Percentiles rank a stretch among this genome's conserved stretches.
These are phyloP conservation scores for Embiotoca jacksoni DNA, from an alignment of 2,113 vertebrate genomes.

Conservation along the genomic window DNA sequence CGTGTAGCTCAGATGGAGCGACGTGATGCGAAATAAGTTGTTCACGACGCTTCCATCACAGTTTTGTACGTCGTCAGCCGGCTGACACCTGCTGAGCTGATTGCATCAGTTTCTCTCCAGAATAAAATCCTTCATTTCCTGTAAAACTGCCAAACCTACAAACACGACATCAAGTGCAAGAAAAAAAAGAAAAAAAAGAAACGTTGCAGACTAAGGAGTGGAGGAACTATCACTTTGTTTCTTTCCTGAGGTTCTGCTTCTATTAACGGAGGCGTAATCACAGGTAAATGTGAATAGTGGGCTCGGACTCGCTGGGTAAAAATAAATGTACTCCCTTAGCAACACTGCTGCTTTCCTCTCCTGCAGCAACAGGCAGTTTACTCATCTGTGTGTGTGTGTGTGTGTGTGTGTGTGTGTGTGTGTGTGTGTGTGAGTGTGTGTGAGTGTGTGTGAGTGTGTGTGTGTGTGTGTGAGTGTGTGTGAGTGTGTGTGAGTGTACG, in stretches of 20 bases:
- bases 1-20: too few relatives aligned
- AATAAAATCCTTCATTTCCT: too few relatives aligned
- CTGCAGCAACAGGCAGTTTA: slow-evolving; percentile 69
- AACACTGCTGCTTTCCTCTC: slow-evolving; percentile 44
- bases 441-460: slow-evolving; percentile 32
- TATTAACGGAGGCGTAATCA: slow-evolving; percentile 50
- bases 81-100: too few relatives aligned
- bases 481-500: slow-evolving; percentile 25
- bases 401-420: background rate
- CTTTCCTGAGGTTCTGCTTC: slow-evolving; percentile 28
- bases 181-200: slow-evolving; percentile 20
- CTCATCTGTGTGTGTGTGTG: slow-evolving; percentile 23
- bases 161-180: background rate
- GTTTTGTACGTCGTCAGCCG: too few relatives aligned
- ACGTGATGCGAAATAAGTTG: too few relatives aligned
- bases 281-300: slow-evolving; percentile 64
- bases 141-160: background rate
- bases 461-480: slow-evolving; percentile 38
- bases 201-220: slow-evolving; percentile 15
- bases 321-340: slow-evolving; percentile 64
- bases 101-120: too few relatives aligned
- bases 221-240: slow-evolving; percentile 40
- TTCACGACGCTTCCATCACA: too few relatives aligned
- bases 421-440: slow-evolving; percentile 7
- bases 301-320: slow-evolving; percentile 59